Base-by-base conservation (phyloP, 2,888 invertebrate species). In the Megalurothrips usitatus region DNA sequence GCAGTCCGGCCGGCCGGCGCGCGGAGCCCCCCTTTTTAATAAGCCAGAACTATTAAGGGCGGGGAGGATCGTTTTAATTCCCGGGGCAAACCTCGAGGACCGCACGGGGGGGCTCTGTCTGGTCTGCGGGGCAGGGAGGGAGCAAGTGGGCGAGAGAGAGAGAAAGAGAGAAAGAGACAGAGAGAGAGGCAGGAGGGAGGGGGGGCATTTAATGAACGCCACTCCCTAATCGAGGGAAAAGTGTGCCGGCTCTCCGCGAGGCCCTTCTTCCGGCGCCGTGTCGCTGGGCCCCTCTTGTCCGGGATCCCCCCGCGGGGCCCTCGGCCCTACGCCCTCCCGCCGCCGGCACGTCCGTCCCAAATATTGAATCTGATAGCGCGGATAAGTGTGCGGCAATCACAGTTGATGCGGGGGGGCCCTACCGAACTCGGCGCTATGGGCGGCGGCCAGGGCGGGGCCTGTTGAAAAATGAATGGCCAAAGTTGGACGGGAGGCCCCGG, bases 291-390 rank as follows among this genome's bases (percentile, higher is more conserved):
- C 34, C 34, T 43, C 34, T 6, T 43, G 34, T 43, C 34, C 34
- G 3, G 34, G 34, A 2, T 43, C 34, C 34, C 34, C 34, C 34
- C 34, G 6, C 34, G 34, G 34, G 2, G 34, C 34, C 34, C 68
- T 26, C 0, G 26, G 8, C 23, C 68, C 34, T 43, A 43, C 3
- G 34, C 34, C 34, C 17, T 17, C 52, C 52, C 17, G 52, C 19
- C 14, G 58, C 19, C 58, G 58, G 58, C 58, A n/a, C 58, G 58
- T 58, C 58, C 17, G 58, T 43, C 58, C 68, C 68, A 75, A 75
- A 75, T 75, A 75, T 75, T 75, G 68, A 75, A 75, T 75, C 68
- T 23, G 68, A 75, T 75, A 75, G 68, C 68, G 26, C 12, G 68
- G 26, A 75, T 75, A 75, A 75, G 26, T 26, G 68, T 12, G 68